These are phyloP conservation scores for Leptobrachium ailaonicum DNA, from an alignment of 2,113 vertebrate genomes.

Conservation along the genomic window DNA sequence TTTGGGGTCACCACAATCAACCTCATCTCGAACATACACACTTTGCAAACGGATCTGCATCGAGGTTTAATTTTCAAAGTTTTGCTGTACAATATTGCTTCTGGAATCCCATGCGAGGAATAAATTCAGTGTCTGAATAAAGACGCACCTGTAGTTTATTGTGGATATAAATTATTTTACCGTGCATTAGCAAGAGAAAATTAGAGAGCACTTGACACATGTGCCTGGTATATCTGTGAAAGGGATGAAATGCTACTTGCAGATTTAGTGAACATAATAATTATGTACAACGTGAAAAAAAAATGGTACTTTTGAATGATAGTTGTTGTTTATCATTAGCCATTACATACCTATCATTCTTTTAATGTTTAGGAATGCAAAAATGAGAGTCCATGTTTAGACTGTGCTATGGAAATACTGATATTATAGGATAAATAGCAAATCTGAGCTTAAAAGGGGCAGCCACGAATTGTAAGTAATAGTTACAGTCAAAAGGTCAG, in stretches of 20 bases:
- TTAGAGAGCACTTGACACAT: slow-evolving; percentile 20
- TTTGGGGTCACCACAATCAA: too few species aligned
- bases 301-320: background rate
- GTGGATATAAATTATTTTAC: slow-evolving; percentile 16
- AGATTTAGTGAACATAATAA: slow-evolving; percentile 28
- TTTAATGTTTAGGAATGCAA: slow-evolving; percentile 4
- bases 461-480: too few species aligned
- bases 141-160: slow-evolving; percentile 25
- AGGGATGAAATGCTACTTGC: slow-evolving; percentile 25
- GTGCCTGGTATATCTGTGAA: slow-evolving; percentile 17
- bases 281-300: slow-evolving; percentile 22
- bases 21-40: too few species aligned
- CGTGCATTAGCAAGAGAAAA: slow-evolving; percentile 5
- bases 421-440: too few species aligned
- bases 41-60: too few species aligned
- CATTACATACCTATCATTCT: background rate
- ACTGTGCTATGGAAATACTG: too few species aligned
- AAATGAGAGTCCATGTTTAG: background rate
- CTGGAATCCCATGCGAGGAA: background rate
- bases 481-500: too few species aligned
- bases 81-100: background rate
- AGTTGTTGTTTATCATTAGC: background rate
- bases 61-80: background rate
- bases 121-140: slow-evolving; percentile 17
- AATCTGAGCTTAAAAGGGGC: too few species aligned